Evolutionary conservation across 2,888 invertebrate species (phyloP).

Genomic region (Coenonympha glycerion): DNA sequence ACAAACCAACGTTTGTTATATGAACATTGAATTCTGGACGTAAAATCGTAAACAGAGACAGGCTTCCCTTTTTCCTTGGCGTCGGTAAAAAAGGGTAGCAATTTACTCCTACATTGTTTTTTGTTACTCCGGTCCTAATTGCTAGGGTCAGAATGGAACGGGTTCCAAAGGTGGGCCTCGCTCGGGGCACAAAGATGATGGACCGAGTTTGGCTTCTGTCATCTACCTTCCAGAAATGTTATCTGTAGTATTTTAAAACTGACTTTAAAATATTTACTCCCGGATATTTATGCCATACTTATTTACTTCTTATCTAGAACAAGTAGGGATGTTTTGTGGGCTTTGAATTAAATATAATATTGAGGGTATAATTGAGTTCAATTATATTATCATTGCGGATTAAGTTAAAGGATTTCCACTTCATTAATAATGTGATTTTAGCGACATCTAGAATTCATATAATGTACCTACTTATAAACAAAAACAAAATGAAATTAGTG

Average conservation of each 20-base stretch:
- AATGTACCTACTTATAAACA: no score
- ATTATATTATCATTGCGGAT: no score
- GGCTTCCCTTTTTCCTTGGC: constrained; percentile 29
- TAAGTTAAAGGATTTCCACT: no score
- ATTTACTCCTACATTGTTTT: constrained; percentile 29
- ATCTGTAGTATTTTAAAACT: constrained; percentile 2
- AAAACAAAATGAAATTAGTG: no score
- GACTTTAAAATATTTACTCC: neutral
- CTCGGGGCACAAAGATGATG: constrained; percentile 19
- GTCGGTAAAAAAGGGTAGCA: constrained; percentile 29
- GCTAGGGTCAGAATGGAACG: constrained; percentile 18
- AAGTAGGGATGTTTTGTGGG: no score
- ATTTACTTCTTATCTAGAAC: no score
- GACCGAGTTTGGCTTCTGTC: constrained; percentile 16
- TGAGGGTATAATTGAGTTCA: no score
- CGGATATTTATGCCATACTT: neutral
- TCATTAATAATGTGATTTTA: no score
- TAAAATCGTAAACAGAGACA: neutral
- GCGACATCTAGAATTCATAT: no score
- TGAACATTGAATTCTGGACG: neutral
- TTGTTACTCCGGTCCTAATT: constrained; percentile 32
- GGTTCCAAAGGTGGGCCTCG: constrained; percentile 9
- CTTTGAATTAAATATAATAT: no score
- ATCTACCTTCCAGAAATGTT: constrained; percentile 18
- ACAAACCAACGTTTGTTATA: no score